Evolutionary conservation across 2,888 invertebrate genomes (phyloP).

Genomic region (Isoperla grammatica): DNA sequence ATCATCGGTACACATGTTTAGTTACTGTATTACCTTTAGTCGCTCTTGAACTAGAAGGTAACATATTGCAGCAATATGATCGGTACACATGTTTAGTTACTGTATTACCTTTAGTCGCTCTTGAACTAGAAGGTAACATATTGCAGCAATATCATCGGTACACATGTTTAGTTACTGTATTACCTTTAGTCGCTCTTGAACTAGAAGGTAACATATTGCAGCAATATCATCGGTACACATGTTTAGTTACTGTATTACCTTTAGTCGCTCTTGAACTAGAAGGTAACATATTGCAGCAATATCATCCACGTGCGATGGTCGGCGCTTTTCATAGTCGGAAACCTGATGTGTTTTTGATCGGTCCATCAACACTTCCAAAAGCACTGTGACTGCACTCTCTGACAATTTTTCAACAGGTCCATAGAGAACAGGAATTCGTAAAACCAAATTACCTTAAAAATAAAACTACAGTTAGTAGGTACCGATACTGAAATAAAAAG

Average conservation of each 20-base stretch:
- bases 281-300: conserved; percentile 42
- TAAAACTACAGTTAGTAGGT: too few species aligned
- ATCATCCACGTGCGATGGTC: conserved; percentile 45
- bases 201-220: too few species aligned
- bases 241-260: conserved; percentile 28
- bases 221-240: not conserved
- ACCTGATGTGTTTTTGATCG: conserved; percentile 34
- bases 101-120: too few species aligned
- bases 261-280: conserved; percentile 38
- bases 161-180: too few species aligned
- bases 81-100: too few species aligned
- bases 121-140: too few species aligned
- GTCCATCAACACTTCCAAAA: conserved; percentile 38
- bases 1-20: too few species aligned
- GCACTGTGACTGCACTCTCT: conserved; percentile 46
- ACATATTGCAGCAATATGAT: not conserved
- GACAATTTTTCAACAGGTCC: conserved; percentile 44
- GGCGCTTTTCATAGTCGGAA: conserved; percentile 45
- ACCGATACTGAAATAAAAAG: too few species aligned
- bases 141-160: too few species aligned
- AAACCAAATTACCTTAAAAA: conserved; percentile 41
- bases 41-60: too few species aligned
- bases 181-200: too few species aligned
- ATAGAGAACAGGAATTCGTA: conserved; percentile 49
- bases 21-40: too few species aligned